Conservation (phyloP, 1,140 invertebrate genomes). For the Hermetia illucens region DNA sequence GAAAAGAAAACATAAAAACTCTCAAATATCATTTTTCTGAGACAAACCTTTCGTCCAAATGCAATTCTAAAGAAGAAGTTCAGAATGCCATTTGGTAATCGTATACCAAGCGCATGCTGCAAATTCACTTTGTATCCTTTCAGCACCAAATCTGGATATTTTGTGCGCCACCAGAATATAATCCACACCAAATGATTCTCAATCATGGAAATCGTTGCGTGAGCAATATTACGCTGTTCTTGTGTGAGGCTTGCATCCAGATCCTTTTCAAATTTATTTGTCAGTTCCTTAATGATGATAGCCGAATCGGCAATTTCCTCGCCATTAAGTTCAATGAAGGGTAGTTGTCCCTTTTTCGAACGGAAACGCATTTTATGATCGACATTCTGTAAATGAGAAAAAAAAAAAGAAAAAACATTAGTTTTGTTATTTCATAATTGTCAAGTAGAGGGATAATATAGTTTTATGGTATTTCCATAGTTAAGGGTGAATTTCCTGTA, state of each 20-base stretch:
- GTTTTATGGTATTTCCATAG: too few species aligned
- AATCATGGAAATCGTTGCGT: conserved; percentile 90
- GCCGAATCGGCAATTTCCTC: conserved; percentile 83
- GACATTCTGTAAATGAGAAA: conserved; percentile 72
- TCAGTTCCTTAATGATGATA: conserved; percentile 75
- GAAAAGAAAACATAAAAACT: background rate
- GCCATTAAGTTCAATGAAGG: conserved; percentile 86
- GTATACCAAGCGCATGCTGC: conserved; percentile 71
- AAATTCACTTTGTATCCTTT: conserved; percentile 84
- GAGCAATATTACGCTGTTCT: conserved; percentile 73
- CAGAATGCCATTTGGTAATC: conserved; percentile 74
- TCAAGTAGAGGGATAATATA: too few species aligned
- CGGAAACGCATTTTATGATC: conserved; percentile 87
- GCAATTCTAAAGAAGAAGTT: conserved; percentile 83
- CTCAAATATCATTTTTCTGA: background rate
- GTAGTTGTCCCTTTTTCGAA: conserved; percentile 83
- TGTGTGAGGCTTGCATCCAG: conserved; percentile 61
- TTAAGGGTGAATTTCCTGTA: too few species aligned
- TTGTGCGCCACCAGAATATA: conserved; percentile 73
- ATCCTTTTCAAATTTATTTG: conserved; percentile 67
- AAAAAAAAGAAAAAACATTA: conserved; percentile 7
- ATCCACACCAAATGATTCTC: conserved; percentile 89
- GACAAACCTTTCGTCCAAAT: conserved; percentile 68
- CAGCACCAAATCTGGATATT: conserved; percentile 68
- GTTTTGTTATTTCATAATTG: background rate